Conservation (phyloP, 1,140 invertebrate species). For the Oryctes rhinoceros region DNA sequence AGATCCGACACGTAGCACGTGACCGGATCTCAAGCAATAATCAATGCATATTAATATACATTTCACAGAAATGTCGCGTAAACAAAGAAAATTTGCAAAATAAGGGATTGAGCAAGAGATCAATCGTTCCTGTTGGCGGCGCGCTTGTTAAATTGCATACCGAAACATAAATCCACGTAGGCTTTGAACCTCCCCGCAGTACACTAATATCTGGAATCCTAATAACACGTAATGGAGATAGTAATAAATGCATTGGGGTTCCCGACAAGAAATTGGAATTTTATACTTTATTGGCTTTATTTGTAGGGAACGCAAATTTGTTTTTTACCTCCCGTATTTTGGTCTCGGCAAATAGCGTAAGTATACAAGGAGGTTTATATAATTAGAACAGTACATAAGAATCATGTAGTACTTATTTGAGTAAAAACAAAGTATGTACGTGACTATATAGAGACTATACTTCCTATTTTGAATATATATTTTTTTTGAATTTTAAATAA, state of each 20-base stretch:
- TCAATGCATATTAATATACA: slow-evolving; percentile 39
- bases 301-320: neutral
- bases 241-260: slow-evolving; percentile 17
- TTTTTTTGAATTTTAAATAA: no score
- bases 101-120: neutral
- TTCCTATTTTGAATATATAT: no score
- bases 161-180: slow-evolving; percentile 26
- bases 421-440: no score
- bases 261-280: neutral
- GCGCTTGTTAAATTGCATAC: slow-evolving; percentile 1
- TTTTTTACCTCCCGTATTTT: neutral
- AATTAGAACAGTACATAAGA: no score
- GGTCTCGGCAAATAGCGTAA: neutral
- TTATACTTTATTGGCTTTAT: neutral
- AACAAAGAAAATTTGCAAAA: slow-evolving; percentile 38
- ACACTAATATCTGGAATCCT: slow-evolving; percentile 26
- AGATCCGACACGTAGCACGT: slow-evolving; percentile 39
- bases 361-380: no score
- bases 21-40: slow-evolving; percentile 35
- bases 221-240: slow-evolving; percentile 30
- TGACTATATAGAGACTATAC: no score
- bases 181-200: slow-evolving; percentile 7
- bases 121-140: neutral
- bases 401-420: no score
- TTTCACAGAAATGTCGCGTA: slow-evolving; percentile 32